These are phyloP conservation scores for Brachypterus glaber DNA, from an alignment of 2,888 invertebrate genomes.

Conservation along the genomic window DNA sequence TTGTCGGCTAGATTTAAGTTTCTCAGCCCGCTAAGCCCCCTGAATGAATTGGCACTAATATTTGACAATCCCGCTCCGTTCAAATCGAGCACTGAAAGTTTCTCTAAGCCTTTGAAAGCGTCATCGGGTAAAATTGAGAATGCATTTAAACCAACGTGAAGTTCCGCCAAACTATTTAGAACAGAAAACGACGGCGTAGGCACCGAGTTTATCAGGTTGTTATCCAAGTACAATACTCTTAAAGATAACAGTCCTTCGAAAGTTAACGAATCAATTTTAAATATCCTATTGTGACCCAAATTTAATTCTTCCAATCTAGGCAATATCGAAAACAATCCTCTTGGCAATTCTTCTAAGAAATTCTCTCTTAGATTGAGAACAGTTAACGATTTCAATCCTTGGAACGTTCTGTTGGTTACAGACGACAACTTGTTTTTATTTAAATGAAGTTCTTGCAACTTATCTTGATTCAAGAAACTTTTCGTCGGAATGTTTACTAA, in stretches of 20 bases:
- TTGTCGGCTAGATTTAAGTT: constrained; percentile 74
- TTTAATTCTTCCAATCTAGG: constrained; percentile 75
- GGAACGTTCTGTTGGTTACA: constrained; percentile 69
- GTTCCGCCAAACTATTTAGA: constrained; percentile 69
- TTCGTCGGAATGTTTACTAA: constrained; percentile 70
- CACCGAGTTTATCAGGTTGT: constrained; percentile 69
- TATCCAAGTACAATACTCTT: constrained; percentile 71
- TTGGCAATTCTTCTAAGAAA: constrained; percentile 68
- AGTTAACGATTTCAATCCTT: constrained; percentile 65
- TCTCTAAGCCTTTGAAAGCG: constrained; percentile 67
- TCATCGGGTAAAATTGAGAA: constrained; percentile 68
- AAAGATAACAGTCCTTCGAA: constrained; percentile 68
- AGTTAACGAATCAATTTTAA: constrained; percentile 65
- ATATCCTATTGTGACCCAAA: constrained; percentile 76
- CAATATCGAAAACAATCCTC: constrained; percentile 63
- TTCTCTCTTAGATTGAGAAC: constrained; percentile 75
- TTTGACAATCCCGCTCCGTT: constrained; percentile 72
- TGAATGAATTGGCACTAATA: constrained; percentile 66
- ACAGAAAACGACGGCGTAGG: constrained; percentile 65
- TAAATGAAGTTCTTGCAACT: constrained; percentile 71
- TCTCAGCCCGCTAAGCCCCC: constrained; percentile 65
- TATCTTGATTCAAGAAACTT: constrained; percentile 72
- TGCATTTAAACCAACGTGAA: constrained; percentile 75
- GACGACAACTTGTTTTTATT: constrained; percentile 79
- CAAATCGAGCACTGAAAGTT: constrained; percentile 66